Conservation (phyloP, 2,888 invertebrate species). For the Peribatodes rhomboidaria region DNA sequence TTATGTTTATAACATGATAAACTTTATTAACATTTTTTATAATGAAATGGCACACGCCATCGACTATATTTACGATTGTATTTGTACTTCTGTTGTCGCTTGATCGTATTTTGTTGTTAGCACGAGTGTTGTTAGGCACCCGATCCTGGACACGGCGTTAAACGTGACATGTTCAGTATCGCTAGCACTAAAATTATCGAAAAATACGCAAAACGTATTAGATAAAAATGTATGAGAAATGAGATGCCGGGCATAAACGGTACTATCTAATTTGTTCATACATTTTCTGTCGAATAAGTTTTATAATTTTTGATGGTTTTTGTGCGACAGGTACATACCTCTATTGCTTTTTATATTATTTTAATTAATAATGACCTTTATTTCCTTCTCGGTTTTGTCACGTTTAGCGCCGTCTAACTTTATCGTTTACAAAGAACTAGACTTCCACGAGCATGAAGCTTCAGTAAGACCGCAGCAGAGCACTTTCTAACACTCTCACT, state of each 20-base stretch:
- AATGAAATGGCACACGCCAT: slow-evolving; percentile 84
- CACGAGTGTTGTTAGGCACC: slow-evolving; percentile 83
- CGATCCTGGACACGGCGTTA: slow-evolving; percentile 67
- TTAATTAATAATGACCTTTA: slow-evolving; percentile 49
- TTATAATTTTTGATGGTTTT: not conserved
- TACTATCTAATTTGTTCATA: no score
- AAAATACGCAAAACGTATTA: no score
- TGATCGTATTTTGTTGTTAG: slow-evolving; percentile 80
- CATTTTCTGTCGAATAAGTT: no score
- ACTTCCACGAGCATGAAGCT: slow-evolving; percentile 51
- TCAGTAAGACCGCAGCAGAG: slow-evolving; percentile 55
- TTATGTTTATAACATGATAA: slow-evolving; percentile 86
- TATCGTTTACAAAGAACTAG: slow-evolving; percentile 47
- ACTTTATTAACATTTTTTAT: slow-evolving; percentile 81
- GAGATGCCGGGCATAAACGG: no score
- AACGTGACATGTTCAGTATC: slow-evolving; percentile 57
- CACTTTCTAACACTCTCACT: slow-evolving; percentile 37
- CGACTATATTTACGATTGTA: slow-evolving; percentile 85
- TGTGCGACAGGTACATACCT: not conserved
- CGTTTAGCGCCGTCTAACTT: slow-evolving; percentile 67
- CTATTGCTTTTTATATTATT: slow-evolving; percentile 17
- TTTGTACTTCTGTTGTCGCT: slow-evolving; percentile 83
- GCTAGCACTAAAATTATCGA: slow-evolving; percentile 11
- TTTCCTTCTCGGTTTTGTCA: slow-evolving; percentile 49
- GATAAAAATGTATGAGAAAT: no score